Base-by-base conservation (phyloP, 2,113 vertebrate genomes). In the cat (Felis catus) region DNA sequence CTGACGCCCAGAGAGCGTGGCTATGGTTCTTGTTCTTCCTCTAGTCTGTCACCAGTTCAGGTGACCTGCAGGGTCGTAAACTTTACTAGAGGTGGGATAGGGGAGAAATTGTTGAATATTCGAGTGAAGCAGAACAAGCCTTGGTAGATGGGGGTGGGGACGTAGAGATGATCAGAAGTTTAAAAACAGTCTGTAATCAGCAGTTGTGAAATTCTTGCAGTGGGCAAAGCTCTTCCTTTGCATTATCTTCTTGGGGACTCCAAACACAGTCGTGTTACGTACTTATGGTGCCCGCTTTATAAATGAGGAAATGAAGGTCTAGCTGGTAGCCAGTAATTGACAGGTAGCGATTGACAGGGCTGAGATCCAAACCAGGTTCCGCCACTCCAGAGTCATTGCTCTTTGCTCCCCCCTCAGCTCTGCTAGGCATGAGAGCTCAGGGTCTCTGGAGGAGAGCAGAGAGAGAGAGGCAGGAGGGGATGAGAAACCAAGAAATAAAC, bases 1-100 rank as follows among this genome's bases (percentile, higher is more conserved):
- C 70, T 45, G 36, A 39, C 11, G 33, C 65, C 13, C 4, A 0
- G 11, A 8, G 7, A 10, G 1, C 5, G 10, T 39, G 6, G 7
- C 90, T 19, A 78, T 36, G 65, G 33, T 4, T 41, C 63, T 51
- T 55, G 6, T 10, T 91, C 66, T 87, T 82, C 11, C 21, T 80
- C 78, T 78, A 16, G 19, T 48, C 33, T 94, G 61, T 71, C 11
- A 51, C 36, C 11, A 86, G 39, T 31, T 45, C 48, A 73, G 58
- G 23, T 39, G 53, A 71, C 61, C 36, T 71, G 19, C 93, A 48
- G 25, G 85, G 66, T 2, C 94, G 1, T 48, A 66, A 81, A 68
- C n/a, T n/a, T 93, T 73, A 5, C 31, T 36, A 39, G 39, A 11
- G 31, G 45, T 89, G 3, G 29, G 80, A 2, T 16, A 41, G 3